Evolutionary conservation across 1,140 invertebrate species (phyloP).

Genomic region (Drosophila rufa): DNA sequence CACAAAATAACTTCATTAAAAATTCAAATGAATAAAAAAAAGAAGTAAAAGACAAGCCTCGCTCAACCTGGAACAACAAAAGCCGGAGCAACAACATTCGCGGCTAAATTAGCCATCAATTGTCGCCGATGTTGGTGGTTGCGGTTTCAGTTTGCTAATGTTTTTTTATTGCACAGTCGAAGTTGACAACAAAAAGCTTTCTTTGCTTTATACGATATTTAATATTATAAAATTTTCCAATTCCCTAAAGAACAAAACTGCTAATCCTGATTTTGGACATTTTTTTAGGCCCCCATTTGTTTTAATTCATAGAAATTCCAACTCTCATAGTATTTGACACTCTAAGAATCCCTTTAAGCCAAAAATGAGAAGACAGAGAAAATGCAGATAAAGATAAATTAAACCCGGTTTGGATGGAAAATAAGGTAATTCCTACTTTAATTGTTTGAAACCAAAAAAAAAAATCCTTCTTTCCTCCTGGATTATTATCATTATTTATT

Average conservation of each 20-base stretch:
- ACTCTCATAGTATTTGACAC: no score
- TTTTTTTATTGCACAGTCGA: slow-evolving; percentile 1
- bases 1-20: slow-evolving; percentile 78
- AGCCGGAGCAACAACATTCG: slow-evolving; percentile 23
- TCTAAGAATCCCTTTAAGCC: no score
- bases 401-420: no score
- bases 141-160: slow-evolving; percentile 24
- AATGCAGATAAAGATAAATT: no score
- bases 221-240: background rate
- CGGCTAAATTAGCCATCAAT: slow-evolving; percentile 37
- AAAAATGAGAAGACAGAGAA: no score
- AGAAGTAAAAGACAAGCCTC: slow-evolving; percentile 43
- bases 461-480: no score
- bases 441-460: no score
- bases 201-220: background rate
- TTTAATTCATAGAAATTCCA: no score
- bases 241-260: background rate
- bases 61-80: slow-evolving; percentile 47
- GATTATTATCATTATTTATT: no score
- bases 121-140: slow-evolving; percentile 26
- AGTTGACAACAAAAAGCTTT: background rate
- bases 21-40: slow-evolving; percentile 71
- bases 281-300: no score
- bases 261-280: no score
- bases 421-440: no score